phyloP scores from a whole-genome alignment of 2,797 vertebrate genomes.

The Coilia nasus region DNA sequence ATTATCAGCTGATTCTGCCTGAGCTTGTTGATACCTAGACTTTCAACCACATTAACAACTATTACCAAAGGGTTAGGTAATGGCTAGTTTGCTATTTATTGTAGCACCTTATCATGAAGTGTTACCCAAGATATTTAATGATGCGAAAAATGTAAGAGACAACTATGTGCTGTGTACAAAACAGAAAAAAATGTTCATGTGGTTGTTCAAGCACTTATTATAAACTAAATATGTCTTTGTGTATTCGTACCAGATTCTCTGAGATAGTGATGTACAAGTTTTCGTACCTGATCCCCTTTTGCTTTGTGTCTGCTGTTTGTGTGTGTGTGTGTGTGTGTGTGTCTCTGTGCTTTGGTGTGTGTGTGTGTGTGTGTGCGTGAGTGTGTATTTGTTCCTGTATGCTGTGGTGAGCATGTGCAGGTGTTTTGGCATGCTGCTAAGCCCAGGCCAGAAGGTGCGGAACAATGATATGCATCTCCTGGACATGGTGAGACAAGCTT shows the following conservation, averaged over 20 bases:
- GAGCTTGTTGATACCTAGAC: too few relatives aligned
- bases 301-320: constrained; percentile 31
- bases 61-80: too few relatives aligned
- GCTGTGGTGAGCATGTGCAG: constrained; percentile 64
- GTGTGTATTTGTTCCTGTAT: constrained; percentile 10
- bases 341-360: too few relatives aligned
- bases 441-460: constrained; percentile 93
- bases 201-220: too few relatives aligned
- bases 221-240: background rate
- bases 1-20: too few relatives aligned
- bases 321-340: too few relatives aligned
- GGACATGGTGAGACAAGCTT: constrained; percentile 95
- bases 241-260: background rate
- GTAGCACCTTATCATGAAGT: too few relatives aligned
- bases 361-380: too few relatives aligned
- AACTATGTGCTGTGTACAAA: background rate
- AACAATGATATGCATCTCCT: constrained; percentile 97
- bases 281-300: background rate
- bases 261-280: background rate
- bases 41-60: too few relatives aligned
- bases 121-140: background rate
- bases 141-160: background rate
- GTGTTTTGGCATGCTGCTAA: constrained; percentile 97
- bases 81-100: too few relatives aligned
- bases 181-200: background rate